A percentile compares a stretch with the other conserved stretches of the same genome.
These are phyloP conservation scores for Thermophis baileyi DNA, from an alignment of 2,113 vertebrate species.

Conservation along the genomic window DNA sequence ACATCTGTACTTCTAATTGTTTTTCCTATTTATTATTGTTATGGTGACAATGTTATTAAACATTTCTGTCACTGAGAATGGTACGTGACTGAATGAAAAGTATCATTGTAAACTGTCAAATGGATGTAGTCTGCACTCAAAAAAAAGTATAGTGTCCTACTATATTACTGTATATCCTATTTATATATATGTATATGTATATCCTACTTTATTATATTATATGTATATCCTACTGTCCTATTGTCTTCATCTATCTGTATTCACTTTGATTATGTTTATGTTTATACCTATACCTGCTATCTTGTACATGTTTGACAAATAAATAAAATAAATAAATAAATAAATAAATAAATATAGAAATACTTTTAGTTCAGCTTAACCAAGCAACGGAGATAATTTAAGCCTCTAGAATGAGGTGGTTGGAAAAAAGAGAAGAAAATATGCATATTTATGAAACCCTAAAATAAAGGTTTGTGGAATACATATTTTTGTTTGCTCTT, in stretches of 20 bases:
- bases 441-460: slow-evolving; percentile 2
- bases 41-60: slow-evolving; percentile 6
- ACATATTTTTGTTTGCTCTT: neutral
- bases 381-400: neutral
- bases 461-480: neutral
- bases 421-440: neutral
- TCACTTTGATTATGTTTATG: too few species aligned
- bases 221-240: too few species aligned
- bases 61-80: neutral
- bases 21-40: neutral
- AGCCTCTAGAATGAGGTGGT: neutral
- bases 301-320: too few species aligned
- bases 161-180: too few species aligned
- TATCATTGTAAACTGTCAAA: neutral
- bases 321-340: too few species aligned
- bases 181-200: too few species aligned
- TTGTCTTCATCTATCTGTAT: too few species aligned
- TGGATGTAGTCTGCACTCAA: neutral
- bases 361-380: neutral
- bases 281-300: too few species aligned
- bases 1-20: neutral
- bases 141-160: too few species aligned
- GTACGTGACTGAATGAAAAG: neutral
- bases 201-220: too few species aligned
- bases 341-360: neutral